phyloP scores from a whole-genome alignment of 2,888 invertebrate species.

The Anodontia alba region DNA sequence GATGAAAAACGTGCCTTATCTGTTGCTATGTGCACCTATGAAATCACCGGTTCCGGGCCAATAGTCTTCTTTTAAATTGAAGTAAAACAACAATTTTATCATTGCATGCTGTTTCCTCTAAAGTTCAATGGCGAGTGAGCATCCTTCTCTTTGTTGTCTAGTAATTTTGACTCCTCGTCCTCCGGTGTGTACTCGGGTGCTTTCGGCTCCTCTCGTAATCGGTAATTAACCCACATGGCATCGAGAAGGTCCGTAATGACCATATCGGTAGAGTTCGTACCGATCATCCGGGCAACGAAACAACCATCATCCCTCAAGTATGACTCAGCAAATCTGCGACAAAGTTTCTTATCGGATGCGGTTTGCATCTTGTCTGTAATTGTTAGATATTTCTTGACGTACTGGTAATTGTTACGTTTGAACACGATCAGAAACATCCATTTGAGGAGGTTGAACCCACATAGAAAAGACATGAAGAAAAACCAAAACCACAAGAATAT shows the following conservation, averaged over 20 bases:
- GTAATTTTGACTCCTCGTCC: conserved; percentile 52
- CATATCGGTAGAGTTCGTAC: conserved; percentile 77
- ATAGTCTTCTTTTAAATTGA: too few species aligned
- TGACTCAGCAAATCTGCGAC: conserved; percentile 72
- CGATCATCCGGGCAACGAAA: conserved; percentile 75
- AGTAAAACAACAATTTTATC: neutral
- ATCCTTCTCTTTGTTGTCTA: conserved; percentile 62
- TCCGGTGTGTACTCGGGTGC: conserved; percentile 49
- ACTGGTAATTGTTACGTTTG: conserved; percentile 71
- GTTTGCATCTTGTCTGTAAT: conserved; percentile 68
- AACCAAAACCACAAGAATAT: conserved; percentile 81
- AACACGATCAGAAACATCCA: conserved; percentile 75
- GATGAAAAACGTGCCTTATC: too few species aligned
- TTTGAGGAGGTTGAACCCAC: conserved; percentile 67
- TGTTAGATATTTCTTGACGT: conserved; percentile 77
- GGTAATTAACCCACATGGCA: conserved; percentile 69
- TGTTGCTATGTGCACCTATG: too few species aligned
- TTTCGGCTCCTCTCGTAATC: conserved; percentile 54
- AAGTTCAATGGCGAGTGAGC: conserved; percentile 42
- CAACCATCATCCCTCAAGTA: conserved; percentile 78
- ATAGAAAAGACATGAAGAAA: conserved; percentile 69
- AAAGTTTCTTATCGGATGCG: conserved; percentile 71
- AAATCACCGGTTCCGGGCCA: neutral
- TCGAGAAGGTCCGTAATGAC: conserved; percentile 74
- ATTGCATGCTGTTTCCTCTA: conserved; percentile 50